phyloP scores from a whole-genome alignment of 2,888 invertebrate species.

The Ophioninae sp. region DNA sequence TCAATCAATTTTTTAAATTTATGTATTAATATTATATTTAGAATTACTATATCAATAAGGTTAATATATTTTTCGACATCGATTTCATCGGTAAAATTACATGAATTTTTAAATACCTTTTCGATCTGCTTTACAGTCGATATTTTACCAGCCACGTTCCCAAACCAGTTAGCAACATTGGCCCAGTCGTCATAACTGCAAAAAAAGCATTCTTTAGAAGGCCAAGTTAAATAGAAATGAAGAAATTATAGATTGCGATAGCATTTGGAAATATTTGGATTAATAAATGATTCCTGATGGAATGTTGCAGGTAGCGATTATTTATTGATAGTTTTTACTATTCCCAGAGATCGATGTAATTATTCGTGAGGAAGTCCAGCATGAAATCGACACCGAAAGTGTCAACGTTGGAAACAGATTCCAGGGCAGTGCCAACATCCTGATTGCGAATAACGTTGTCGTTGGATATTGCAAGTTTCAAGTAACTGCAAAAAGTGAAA shows the following conservation, averaged over 20 bases:
- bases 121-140: conserved; percentile 63
- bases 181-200: conserved; percentile 71
- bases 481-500: conserved; percentile 60
- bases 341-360: conserved; percentile 64
- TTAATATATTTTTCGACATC: not conserved
- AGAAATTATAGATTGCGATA: not conserved
- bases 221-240: not conserved
- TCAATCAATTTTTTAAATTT: no score
- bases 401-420: conserved; percentile 76
- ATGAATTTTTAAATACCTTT: conserved; percentile 62
- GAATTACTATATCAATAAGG: not conserved
- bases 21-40: no score
- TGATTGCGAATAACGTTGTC: conserved; percentile 74
- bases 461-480: conserved; percentile 52
- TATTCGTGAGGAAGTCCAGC: conserved; percentile 65
- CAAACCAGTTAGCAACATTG: conserved; percentile 66
- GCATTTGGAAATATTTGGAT: not conserved
- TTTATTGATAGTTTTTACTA: conserved; percentile 61
- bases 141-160: conserved; percentile 63
- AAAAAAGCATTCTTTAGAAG: conserved; percentile 18
- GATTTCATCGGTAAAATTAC: not conserved
- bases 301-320: not conserved
- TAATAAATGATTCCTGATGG: not conserved
- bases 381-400: conserved; percentile 66
- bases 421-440: conserved; percentile 77